Base-by-base conservation (phyloP, 2,113 vertebrate species). In the Cephalopterus ornatus region DNA sequence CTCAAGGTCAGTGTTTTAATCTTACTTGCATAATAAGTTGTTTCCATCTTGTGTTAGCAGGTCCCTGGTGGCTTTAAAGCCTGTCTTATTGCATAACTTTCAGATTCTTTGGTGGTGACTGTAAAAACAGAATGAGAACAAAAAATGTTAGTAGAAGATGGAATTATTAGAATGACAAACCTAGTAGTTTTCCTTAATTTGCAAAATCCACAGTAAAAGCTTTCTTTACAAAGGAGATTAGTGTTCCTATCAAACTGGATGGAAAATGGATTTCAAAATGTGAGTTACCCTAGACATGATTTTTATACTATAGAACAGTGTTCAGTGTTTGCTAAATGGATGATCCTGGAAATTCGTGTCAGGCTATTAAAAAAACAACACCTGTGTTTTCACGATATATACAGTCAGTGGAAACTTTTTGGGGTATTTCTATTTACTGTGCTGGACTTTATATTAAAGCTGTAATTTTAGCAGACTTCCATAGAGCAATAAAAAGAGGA, bases 1-100 rank as follows among this genome's bases (percentile, higher is more conserved):
- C 90, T 91, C 91, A 89, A 74, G 95, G 95, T 97, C 89, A 90
- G 41, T 16, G 73, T 95, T 94, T 81, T 93, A 96, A 94, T 91
- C 73, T 63, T 71, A 75, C 71, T 97, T 93, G 72, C 66, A 75
- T 95, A 95, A 95, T 90, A 86, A 82, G 92, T 93, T 88, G 85
- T 93, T 97, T 96, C 93, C 90, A 89, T 90, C 85, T 86, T 93
- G 47, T 85, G 37, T 85, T 88, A 85, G 39, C 63, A 70, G 47
- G 74, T 83, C 96, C 87, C 91, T 59, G 27, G 78, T 94, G 95
- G 71, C 68, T 85, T 93, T 71, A 76, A 89, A 89, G 83, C 35
- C 78, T 80, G 53, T 88, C 82, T 14, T 75, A 58, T 82, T 92
- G 89, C 70, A 80, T 96, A 93, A 96, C 86, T 89, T 92, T 80